Percentiles rank a stretch among this genome's conserved stretches.
Conservation (phyloP, 2,113 vertebrate species). For the Phaetusa simplex region DNA sequence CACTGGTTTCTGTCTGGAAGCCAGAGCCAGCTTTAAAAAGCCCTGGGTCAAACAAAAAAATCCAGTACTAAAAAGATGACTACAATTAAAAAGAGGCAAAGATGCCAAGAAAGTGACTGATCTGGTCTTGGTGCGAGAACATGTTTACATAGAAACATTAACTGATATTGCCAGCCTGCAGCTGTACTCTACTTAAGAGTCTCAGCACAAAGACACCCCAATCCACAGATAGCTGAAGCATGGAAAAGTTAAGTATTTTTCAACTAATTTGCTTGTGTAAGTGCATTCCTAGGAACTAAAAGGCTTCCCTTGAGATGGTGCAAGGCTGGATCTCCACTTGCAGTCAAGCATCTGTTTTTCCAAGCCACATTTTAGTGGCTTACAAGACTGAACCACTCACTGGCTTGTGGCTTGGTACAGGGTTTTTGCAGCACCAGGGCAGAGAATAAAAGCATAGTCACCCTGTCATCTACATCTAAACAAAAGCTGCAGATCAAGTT, state of each 20-base stretch:
- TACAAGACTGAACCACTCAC: not conserved
- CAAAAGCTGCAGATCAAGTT: not conserved
- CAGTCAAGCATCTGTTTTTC: not conserved
- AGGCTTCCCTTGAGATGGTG: not conserved
- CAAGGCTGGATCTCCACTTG: conserved; percentile 16
- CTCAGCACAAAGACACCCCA: not conserved
- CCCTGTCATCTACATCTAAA: not conserved
- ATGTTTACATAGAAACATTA: not conserved
- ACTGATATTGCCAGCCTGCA: not conserved
- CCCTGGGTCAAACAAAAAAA: conserved; percentile 27
- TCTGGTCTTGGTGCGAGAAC: not conserved
- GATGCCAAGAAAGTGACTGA: not conserved
- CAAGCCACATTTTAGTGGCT: not conserved
- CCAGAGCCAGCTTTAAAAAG: conserved; percentile 32
- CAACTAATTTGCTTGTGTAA: not conserved
- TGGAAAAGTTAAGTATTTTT: not conserved
- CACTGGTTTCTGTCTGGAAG: not conserved
- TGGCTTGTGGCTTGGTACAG: not conserved
- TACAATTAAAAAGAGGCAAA: conserved; percentile 24
- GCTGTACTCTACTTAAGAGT: not conserved
- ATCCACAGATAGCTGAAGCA: not conserved
- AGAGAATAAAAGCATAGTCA: not conserved
- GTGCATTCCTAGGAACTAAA: conserved; percentile 15
- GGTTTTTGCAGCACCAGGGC: not conserved
- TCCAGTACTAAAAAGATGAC: not conserved